Conservation (phyloP, 92 coral and sea anemone species). For the Phenganax subtilis region DNA sequence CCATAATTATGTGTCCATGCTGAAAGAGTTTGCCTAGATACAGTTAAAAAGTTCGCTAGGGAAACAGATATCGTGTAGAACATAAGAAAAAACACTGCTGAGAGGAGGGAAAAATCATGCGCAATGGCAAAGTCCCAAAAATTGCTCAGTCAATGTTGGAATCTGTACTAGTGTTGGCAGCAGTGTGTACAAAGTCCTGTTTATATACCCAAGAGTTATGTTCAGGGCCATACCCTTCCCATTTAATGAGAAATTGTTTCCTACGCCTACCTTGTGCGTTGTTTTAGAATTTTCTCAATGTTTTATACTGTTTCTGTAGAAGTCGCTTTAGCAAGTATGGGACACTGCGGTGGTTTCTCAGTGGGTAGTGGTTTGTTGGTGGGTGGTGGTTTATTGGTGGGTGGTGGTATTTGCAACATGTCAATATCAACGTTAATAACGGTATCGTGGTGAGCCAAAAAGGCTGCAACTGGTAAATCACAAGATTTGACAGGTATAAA, state of each 20-base stretch:
- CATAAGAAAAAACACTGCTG: too few relatives aligned
- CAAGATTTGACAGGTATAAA: neutral
- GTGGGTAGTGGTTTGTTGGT: too few relatives aligned
- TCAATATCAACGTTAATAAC: slow-evolving; percentile 23
- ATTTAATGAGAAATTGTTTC: slow-evolving; percentile 33
- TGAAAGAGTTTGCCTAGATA: too few relatives aligned
- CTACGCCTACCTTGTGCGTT: slow-evolving; percentile 10
- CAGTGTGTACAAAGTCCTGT: slow-evolving; percentile 1
- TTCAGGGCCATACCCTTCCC: slow-evolving; percentile 13
- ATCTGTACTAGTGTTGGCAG: neutral
- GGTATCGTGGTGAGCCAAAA: slow-evolving; percentile 44
- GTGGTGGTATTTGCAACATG: slow-evolving; percentile 6
- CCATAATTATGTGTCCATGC: too few relatives aligned
- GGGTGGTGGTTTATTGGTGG: neutral
- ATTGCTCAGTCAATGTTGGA: neutral
- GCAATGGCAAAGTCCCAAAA: too few relatives aligned
- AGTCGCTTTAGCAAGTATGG: neutral
- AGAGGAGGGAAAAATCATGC: too few relatives aligned
- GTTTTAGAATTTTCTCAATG: slow-evolving; percentile 20
- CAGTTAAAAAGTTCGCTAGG: too few relatives aligned
- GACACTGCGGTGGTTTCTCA: too few relatives aligned
- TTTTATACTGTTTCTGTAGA: slow-evolving; percentile 13
- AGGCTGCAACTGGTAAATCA: slow-evolving; percentile 16
- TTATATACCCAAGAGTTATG: slow-evolving; percentile 35
- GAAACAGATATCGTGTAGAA: too few relatives aligned